Evolutionary conservation across 2,888 invertebrate species (phyloP).

Genomic region (Tenthredo notha): DNA sequence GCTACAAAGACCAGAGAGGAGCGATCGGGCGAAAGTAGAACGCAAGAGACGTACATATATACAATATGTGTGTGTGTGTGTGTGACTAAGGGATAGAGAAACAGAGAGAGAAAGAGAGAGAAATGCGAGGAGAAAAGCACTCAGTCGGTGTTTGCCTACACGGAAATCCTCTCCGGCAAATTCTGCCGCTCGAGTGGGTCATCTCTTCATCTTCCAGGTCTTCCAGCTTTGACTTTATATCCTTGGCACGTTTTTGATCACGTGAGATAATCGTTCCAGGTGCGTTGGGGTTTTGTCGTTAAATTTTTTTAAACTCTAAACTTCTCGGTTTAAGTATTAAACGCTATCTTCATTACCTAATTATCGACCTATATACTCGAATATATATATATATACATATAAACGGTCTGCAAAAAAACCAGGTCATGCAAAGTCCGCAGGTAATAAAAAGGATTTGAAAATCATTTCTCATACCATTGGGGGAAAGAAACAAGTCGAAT

Average conservation of each 20-base stretch:
- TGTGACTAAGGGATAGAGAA: background rate
- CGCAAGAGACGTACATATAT: constrained; percentile 65
- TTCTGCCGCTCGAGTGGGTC: constrained; percentile 72
- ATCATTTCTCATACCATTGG: background rate
- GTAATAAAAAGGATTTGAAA: background rate
- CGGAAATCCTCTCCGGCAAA: constrained; percentile 78
- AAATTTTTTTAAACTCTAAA: background rate
- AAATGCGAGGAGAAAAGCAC: constrained; percentile 60
- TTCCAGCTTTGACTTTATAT: constrained; percentile 54
- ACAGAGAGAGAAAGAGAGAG: background rate
- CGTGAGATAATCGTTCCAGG: constrained; percentile 27
- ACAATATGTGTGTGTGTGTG: background rate
- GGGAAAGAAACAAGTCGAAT: background rate
- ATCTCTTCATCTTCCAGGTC: constrained; percentile 67
- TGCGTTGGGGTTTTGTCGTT: background rate
- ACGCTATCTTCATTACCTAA: background rate
- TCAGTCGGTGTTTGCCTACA: constrained; percentile 76
- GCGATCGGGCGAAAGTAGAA: constrained; percentile 61
- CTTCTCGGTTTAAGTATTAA: background rate
- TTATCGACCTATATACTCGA: constrained; percentile 29
- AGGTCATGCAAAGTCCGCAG: background rate
- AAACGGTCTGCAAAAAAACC: background rate
- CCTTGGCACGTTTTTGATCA: constrained; percentile 19
- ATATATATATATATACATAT: too few species aligned
- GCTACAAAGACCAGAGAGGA: constrained; percentile 53